Conservation (phyloP, 2,797 vertebrate genomes). For the Poeciliopsis gracilis region DNA sequence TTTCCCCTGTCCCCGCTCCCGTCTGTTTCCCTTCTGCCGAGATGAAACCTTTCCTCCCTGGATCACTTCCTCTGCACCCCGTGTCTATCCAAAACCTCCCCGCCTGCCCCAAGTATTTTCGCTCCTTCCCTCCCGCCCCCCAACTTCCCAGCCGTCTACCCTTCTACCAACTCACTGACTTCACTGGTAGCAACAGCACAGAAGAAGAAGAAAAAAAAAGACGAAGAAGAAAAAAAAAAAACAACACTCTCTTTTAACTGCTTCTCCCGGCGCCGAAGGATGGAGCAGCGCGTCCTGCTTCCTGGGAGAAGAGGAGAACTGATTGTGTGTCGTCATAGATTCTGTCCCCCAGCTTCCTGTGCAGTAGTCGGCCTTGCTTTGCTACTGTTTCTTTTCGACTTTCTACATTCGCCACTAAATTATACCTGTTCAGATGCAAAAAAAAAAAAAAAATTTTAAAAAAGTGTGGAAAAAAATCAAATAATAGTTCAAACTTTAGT, state of each 20-base stretch:
- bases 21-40: constrained; percentile 11
- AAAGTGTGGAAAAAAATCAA: constrained; percentile 45
- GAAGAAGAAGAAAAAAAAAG: constrained; percentile 53
- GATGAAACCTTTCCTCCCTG: constrained; percentile 51
- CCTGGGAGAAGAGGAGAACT: constrained; percentile 74
- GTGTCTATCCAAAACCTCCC: constrained; percentile 43
- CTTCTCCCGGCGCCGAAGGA: constrained; percentile 82
- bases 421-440: constrained; percentile 90
- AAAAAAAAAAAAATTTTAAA: constrained; percentile 63
- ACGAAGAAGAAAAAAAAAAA: constrained; percentile 75
- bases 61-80: constrained; percentile 50
- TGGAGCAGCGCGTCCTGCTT: constrained; percentile 76
- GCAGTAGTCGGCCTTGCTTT: constrained; percentile 93
- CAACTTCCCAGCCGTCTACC: constrained; percentile 9
- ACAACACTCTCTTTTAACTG: constrained; percentile 78
- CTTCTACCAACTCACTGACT: constrained; percentile 56
- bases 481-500: constrained; percentile 79
- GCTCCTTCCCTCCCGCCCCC: constrained; percentile 33
- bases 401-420: constrained; percentile 94
- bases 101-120: constrained; percentile 61
- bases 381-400: constrained; percentile 94
- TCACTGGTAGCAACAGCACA: constrained; percentile 66
- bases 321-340: constrained; percentile 89
- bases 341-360: constrained; percentile 91
- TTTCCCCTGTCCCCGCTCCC: not conserved